Evolutionary conservation across 2,797 vertebrate genomes (phyloP), one percentile per base, ranked within the genome.

Genomic region (Pangasius sanitwongsei): DNA sequence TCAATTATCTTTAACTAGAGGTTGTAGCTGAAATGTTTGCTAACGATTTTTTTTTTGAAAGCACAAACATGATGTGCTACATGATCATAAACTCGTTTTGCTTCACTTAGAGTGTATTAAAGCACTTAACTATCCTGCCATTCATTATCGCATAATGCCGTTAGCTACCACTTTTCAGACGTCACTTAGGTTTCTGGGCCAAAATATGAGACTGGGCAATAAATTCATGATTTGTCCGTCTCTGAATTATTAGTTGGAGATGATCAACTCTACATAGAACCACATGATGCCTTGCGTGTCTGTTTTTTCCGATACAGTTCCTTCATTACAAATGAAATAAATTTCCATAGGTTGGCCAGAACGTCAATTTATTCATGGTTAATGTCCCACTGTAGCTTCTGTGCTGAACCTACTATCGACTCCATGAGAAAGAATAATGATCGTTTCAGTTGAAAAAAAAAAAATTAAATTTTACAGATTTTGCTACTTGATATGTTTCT

Each of bases 401-500:
- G 81, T 25, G 57, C 34, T 83, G 34, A 63, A 63, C 57, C 44
- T 44, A 8, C 15, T 83, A 83, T 83, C 13, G 81, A 63, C 57
- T 83, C 6, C 23, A 44, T 63, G 57, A 63, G 81, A 28, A 63
- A 44, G 59, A 83, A 44, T 83, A 63, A 83, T 83, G 57, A n/a
- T 44, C 37, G 57, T 63, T 83, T 83, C 37, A n/a, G 81, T 5
- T 82, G 31, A 25, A 59, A 80, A n/a, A 18, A 55, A 55, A 31
- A 3, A 4, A 28, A n/a, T 31, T 16, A 0, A 18, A 16, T 31
- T 80, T 34, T 81, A 81, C 37, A 55, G 77, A 80, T 81, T 81
- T 34, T 57, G 53, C 31, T 31, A 13, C 16, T 57, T 34, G 34
- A 37, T 81, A 9, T 50, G 44, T 50, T 50, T 48, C 34, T 78